phyloP scores from a whole-genome alignment of 2,888 invertebrate species.

The Lycaena phlaeas region DNA sequence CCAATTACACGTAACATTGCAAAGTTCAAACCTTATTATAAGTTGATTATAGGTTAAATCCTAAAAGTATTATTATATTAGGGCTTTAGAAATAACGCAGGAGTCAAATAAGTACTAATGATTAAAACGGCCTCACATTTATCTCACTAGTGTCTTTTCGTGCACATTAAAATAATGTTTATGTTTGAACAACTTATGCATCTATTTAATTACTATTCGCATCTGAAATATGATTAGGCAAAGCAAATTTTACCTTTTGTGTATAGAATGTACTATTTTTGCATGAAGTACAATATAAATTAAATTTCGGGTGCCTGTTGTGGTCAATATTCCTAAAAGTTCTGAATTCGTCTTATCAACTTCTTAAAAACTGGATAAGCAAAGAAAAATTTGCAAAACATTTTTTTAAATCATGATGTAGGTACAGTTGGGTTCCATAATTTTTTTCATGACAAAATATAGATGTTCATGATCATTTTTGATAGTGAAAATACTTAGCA shows the following conservation, averaged over 20 bases:
- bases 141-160: constrained; percentile 68
- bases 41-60: neutral
- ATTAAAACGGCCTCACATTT: constrained; percentile 21
- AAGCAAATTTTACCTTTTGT: neutral
- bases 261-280: neutral
- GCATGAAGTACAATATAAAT: too few relatives aligned
- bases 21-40: neutral
- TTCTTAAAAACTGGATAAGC: too few relatives aligned
- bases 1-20: neutral
- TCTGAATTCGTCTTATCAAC: neutral
- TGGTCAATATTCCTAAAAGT: neutral
- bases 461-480: too few relatives aligned
- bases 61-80: neutral
- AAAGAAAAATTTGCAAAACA: too few relatives aligned
- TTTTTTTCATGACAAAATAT: too few relatives aligned
- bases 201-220: constrained; percentile 13
- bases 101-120: constrained; percentile 3
- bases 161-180: constrained; percentile 27
- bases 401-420: too few relatives aligned
- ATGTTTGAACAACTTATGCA: constrained; percentile 12
- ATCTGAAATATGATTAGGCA: neutral
- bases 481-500: neutral
- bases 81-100: neutral
- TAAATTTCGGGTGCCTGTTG: too few relatives aligned
- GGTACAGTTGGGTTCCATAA: too few relatives aligned